phyloP scores from a whole-genome alignment of 2,888 invertebrate genomes.

The Clistopyga incitator region DNA sequence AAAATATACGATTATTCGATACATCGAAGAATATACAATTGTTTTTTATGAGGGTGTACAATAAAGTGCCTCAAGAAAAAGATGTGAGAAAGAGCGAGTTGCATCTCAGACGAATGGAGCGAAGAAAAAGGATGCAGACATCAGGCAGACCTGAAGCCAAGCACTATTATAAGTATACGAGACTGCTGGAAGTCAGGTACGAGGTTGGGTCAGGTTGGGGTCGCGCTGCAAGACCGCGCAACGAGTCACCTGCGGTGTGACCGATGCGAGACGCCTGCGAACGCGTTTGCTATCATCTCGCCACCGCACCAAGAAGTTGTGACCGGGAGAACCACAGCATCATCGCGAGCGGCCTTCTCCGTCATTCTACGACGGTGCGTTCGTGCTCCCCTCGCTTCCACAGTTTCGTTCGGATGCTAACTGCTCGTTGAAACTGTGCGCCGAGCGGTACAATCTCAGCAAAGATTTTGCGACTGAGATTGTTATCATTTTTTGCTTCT shows the following conservation, averaged over 20 bases:
- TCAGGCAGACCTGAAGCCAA: conserved; percentile 65
- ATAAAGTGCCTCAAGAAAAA: conserved; percentile 36
- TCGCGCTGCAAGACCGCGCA: conserved; percentile 74
- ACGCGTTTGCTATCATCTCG: conserved; percentile 77
- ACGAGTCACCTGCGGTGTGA: conserved; percentile 80
- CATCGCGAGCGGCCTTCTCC: conserved; percentile 71
- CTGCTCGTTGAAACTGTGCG: conserved; percentile 67
- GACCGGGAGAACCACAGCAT: conserved; percentile 47
- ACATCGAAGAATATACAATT: no score
- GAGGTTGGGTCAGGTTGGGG: conserved; percentile 75
- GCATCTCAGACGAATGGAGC: conserved; percentile 7
- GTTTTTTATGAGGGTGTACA: background rate
- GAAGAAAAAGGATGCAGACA: conserved; percentile 65
- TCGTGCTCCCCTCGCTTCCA: conserved; percentile 32
- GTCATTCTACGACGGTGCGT: conserved; percentile 71
- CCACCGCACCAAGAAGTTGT: conserved; percentile 50
- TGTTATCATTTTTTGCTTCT: background rate
- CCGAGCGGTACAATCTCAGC: conserved; percentile 61
- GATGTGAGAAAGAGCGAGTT: conserved; percentile 29
- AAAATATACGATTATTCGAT: no score
- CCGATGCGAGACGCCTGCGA: conserved; percentile 75
- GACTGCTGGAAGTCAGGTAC: conserved; percentile 76
- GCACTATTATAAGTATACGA: conserved; percentile 65
- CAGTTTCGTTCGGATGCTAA: conserved; percentile 72
- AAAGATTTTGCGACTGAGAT: conserved; percentile 51